These are phyloP conservation scores for Pithys albifrons DNA, from an alignment of 2,113 vertebrate genomes.

Conservation along the genomic window DNA sequence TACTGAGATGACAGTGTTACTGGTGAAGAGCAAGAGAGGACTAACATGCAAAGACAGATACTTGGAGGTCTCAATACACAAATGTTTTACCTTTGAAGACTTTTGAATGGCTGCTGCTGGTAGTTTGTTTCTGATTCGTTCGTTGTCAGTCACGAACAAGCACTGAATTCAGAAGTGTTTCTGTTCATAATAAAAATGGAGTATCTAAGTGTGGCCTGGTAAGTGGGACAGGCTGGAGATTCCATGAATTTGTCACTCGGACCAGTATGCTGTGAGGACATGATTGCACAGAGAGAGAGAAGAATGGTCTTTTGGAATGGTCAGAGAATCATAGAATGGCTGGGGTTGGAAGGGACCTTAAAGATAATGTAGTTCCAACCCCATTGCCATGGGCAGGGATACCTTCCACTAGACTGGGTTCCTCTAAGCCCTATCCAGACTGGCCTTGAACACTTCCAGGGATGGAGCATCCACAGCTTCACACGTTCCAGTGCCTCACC, in stretches of 20 bases:
- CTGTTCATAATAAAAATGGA: not conserved
- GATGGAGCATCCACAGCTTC: too few species aligned
- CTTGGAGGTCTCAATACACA: not conserved
- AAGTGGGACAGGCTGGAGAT: not conserved
- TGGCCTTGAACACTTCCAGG: too few species aligned
- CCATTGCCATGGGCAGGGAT: too few species aligned
- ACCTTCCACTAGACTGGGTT: too few species aligned
- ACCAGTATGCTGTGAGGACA: fast-evolving
- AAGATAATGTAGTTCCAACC: too few species aligned
- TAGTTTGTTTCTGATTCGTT: not conserved
- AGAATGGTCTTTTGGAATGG: not conserved
- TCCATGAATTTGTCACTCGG: not conserved
- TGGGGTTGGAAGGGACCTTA: not conserved
- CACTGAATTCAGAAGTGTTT: not conserved
- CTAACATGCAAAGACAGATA: not conserved
- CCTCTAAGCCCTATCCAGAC: too few species aligned
- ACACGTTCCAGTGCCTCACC: too few species aligned
- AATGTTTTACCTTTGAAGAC: not conserved
- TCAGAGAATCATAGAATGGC: not conserved
- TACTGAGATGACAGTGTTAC: not conserved
- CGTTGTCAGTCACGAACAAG: not conserved
- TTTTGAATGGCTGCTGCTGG: not conserved
- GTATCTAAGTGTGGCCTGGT: not conserved
- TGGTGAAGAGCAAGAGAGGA: not conserved
- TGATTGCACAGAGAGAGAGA: not conserved